A percentile compares a stretch with the other conserved stretches of the same genome.
Evolutionary conservation across 1,140 invertebrate species (phyloP).

Genomic region (Habropoda laboriosa): DNA sequence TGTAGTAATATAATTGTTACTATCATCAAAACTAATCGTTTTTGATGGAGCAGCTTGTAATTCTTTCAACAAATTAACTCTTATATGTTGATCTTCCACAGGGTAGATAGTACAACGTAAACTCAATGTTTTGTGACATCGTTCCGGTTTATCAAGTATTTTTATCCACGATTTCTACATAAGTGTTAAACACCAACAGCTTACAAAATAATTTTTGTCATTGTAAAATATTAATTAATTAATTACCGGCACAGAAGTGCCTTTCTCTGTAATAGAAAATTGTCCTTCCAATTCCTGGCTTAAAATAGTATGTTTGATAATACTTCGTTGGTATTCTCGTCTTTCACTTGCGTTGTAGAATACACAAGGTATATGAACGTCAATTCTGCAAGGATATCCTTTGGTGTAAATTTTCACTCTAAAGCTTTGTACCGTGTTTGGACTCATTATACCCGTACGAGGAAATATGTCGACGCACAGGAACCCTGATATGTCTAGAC

Average conservation of each 20-base stretch:
- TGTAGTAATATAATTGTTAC: background rate
- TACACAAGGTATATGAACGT: constrained; percentile 66
- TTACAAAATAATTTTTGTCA: constrained; percentile 7
- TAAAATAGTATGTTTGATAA: constrained; percentile 48
- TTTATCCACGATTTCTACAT: constrained; percentile 51
- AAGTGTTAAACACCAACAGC: constrained; percentile 2
- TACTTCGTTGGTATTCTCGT: constrained; percentile 61
- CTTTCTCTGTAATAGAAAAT: constrained; percentile 73
- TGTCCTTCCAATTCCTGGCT: constrained; percentile 59
- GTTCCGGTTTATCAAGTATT: constrained; percentile 56
- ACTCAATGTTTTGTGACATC: constrained; percentile 61
- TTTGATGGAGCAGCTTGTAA: constrained; percentile 56
- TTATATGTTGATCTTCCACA: constrained; percentile 47
- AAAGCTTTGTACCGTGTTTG: constrained; percentile 66
- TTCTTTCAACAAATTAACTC: constrained; percentile 48
- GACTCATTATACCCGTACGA: constrained; percentile 65
- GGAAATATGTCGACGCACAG: constrained; percentile 63
- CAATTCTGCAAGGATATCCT: constrained; percentile 57
- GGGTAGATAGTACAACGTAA: constrained; percentile 58
- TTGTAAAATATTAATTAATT: constrained; percentile 11
- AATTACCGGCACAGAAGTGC: constrained; percentile 62
- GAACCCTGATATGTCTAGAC: constrained; percentile 55
- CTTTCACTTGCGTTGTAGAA: constrained; percentile 69
- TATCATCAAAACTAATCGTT: constrained; percentile 38
- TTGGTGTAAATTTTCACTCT: constrained; percentile 52